Base-by-base conservation (phyloP, 2,797 vertebrate species). In the Periparus ater region DNA sequence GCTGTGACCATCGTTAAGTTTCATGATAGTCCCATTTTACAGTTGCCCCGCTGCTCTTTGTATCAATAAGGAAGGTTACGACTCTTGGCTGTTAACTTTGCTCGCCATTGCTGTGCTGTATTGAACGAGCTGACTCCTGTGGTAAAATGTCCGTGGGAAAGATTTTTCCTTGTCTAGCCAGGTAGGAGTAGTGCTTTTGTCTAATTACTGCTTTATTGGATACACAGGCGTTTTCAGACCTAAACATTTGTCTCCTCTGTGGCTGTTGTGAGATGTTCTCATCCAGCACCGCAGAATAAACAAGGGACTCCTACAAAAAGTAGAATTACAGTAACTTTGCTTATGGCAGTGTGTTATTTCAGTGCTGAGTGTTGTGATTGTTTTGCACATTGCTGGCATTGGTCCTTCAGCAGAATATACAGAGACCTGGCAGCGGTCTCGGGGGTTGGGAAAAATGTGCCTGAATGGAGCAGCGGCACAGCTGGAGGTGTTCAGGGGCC, bases 141-240 rank as follows among this genome's bases (percentile, higher is more conserved):
- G 42, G 40, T 80, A 70, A 55, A 57, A 67, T 42, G 48, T 85
- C 72, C 5, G 44, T 26, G 47, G 65, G 86, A 93, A 87, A 74
- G 65, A 47, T 45, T 78, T 66, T 75, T 51, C 72, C 76, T 60
- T 67, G 61, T 67, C 57, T 82, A 65, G 61, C 89, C 89, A 91
- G 71, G 90, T 82, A 78, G 78, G 82, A 93, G 81, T 81, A 95
- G 44, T 65, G 81, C 57, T 76, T 85, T 92, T 89, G 75, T 85
- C 50, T 87, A 73, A 88, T 90, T 90, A 67, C 53, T 0, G 1
- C 90, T 92, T 93, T 88, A 76, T 84, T 92, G 85, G 68, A 21
- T 63, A 55, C 60, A 44, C 0, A 3, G n/a, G 63, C 7, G 1
- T 84, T 95, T 93, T 93, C 48, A 29, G 79, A 70, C 68, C 42